Conservation (phyloP, 2,797 vertebrate genomes). For the Capromys pilorides region DNA sequence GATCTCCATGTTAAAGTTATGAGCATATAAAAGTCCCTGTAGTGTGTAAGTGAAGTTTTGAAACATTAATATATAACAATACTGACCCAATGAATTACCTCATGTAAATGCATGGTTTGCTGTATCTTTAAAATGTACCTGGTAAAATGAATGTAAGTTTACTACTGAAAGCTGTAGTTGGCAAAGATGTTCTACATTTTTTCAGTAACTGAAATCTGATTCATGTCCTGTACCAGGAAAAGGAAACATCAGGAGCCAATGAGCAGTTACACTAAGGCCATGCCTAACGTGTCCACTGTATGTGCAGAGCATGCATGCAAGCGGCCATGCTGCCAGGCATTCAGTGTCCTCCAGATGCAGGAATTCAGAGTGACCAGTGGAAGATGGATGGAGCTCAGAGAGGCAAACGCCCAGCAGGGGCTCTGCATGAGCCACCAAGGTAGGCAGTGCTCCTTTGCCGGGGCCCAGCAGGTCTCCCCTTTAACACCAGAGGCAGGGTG, state of each 20-base stretch:
- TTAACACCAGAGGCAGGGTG: not conserved
- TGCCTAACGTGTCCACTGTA: not conserved
- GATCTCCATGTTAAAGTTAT: not conserved
- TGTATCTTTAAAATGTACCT: not conserved
- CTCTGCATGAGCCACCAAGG: too few species aligned
- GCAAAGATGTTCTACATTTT: not conserved
- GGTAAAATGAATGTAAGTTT: not conserved
- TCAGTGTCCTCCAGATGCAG: not conserved
- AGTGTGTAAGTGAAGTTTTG: not conserved
- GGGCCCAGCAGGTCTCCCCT: not conserved
- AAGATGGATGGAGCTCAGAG: fast-evolving
- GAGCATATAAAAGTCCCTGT: not conserved
- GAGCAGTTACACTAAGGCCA: not conserved
- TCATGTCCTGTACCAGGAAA: not conserved
- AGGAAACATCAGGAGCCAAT: not conserved
- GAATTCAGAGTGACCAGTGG: not conserved
- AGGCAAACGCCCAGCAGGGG: not conserved
- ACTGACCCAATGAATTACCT: not conserved
- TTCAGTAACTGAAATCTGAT: not conserved
- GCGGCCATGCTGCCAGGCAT: not conserved
- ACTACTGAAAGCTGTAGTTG: not conserved
- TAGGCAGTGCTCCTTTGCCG: not conserved
- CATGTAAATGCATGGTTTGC: not conserved
- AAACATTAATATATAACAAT: not conserved
- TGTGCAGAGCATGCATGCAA: fast-evolving